Evolutionary conservation across 1,140 invertebrate genomes (phyloP).

Genomic region (Leptestheria dahalacensis): DNA sequence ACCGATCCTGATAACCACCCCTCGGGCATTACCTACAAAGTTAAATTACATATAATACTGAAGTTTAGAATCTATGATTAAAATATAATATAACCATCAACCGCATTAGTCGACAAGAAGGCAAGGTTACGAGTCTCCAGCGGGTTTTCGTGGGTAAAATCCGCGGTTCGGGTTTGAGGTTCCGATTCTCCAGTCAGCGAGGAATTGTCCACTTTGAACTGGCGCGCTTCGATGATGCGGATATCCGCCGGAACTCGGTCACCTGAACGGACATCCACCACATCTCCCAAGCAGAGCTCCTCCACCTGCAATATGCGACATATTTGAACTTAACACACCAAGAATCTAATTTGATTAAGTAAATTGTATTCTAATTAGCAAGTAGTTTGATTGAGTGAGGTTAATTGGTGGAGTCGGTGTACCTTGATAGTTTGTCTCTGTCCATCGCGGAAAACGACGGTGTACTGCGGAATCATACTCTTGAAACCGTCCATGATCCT

Average conservation of each 20-base stretch:
- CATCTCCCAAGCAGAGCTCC: too few relatives aligned
- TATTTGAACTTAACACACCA: too few relatives aligned
- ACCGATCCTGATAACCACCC: slow-evolving; percentile 63
- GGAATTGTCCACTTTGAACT: slow-evolving; percentile 36
- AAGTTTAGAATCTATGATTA: too few relatives aligned
- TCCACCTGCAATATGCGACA: too few relatives aligned
- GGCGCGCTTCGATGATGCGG: slow-evolving; percentile 25
- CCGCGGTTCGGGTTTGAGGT: slow-evolving; percentile 20
- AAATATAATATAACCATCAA: too few relatives aligned
- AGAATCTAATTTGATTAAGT: too few relatives aligned
- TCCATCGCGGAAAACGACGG: slow-evolving; percentile 32
- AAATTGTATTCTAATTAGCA: too few relatives aligned
- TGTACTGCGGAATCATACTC: slow-evolving; percentile 68
- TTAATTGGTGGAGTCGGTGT: too few relatives aligned
- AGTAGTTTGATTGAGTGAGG: too few relatives aligned
- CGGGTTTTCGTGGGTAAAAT: slow-evolving; percentile 24
- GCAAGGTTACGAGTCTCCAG: slow-evolving; percentile 33
- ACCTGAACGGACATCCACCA: slow-evolving; percentile 34
- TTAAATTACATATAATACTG: too few relatives aligned
- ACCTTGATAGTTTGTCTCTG: too few relatives aligned
- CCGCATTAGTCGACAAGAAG: too few relatives aligned
- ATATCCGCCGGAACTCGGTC: slow-evolving; percentile 36
- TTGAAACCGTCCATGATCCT: slow-evolving; percentile 94
- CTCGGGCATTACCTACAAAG: slow-evolving; percentile 50
- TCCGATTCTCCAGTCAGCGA: slow-evolving; percentile 37